Conservation (phyloP, 2,888 invertebrate genomes). For the Leucophora obtusa region DNA sequence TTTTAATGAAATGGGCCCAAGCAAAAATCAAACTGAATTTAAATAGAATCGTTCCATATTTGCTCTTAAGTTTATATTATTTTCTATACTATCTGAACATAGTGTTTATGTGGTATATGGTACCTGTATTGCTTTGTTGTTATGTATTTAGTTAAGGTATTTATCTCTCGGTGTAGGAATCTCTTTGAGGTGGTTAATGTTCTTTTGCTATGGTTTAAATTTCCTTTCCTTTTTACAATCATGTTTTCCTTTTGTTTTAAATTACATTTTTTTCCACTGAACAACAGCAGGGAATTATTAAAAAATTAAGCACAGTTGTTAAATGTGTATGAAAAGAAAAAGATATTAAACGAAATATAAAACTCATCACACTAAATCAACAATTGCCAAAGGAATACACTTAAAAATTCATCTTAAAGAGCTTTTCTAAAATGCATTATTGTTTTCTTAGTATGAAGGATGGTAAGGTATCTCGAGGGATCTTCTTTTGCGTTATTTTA, state of each 20-base stretch:
- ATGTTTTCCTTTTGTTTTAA: slow-evolving; percentile 2
- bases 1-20: too few relatives aligned
- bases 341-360: slow-evolving; percentile 7
- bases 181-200: neutral
- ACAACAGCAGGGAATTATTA: slow-evolving; percentile 43
- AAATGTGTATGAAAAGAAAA: slow-evolving; percentile 21
- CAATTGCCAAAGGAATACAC: too few relatives aligned
- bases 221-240: slow-evolving; percentile 11
- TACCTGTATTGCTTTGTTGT: neutral
- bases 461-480: too few relatives aligned
- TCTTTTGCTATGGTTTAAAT: slow-evolving; percentile 28
- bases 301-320: slow-evolving; percentile 41
- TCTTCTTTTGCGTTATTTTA: too few relatives aligned
- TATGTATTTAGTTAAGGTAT: neutral
- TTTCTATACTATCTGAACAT: too few relatives aligned
- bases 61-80: too few relatives aligned
- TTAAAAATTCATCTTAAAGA: too few relatives aligned
- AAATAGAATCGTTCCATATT: too few relatives aligned
- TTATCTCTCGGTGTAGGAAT: neutral
- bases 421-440: too few relatives aligned
- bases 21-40: too few relatives aligned
- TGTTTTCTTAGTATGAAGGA: too few relatives aligned
- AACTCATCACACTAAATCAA: neutral
- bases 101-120: too few relatives aligned
- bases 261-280: slow-evolving; percentile 18